Conservation (phyloP, 1,140 invertebrate genomes). For the Eriosoma lanigerum region DNA sequence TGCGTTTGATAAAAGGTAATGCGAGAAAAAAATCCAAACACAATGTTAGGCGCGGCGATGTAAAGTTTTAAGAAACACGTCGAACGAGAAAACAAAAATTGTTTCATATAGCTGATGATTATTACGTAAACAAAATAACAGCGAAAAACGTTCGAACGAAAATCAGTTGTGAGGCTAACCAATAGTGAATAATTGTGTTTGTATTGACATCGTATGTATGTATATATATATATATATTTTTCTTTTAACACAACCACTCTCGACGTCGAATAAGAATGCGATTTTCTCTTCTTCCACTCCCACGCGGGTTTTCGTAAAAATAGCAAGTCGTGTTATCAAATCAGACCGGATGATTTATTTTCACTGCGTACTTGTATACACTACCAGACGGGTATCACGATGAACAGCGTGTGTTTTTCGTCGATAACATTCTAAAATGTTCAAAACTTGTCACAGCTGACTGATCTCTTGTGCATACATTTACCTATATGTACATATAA, state of each 20-base stretch:
- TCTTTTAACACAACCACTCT: neutral
- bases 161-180: conserved; percentile 24
- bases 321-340: neutral
- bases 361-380: neutral
- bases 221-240: neutral
- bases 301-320: neutral
- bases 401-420: neutral
- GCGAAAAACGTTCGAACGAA: neutral
- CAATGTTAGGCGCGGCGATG: neutral
- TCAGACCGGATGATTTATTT: conserved; percentile 9
- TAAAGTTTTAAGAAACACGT: neutral
- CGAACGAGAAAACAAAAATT: neutral
- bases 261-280: neutral
- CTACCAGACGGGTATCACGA: neutral
- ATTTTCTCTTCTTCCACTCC: neutral
- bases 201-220: neutral
- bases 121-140: conserved; percentile 2
- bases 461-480: conserved; percentile 18
- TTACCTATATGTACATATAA: neutral
- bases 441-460: conserved; percentile 22
- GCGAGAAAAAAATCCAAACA: neutral
- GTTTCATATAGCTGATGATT: neutral
- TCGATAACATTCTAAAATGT: conserved; percentile 11
- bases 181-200: conserved; percentile 31
- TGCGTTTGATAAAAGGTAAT: neutral